phyloP scores from a whole-genome alignment of 2,888 invertebrate species.

The Tetramorium bicarinatum region DNA sequence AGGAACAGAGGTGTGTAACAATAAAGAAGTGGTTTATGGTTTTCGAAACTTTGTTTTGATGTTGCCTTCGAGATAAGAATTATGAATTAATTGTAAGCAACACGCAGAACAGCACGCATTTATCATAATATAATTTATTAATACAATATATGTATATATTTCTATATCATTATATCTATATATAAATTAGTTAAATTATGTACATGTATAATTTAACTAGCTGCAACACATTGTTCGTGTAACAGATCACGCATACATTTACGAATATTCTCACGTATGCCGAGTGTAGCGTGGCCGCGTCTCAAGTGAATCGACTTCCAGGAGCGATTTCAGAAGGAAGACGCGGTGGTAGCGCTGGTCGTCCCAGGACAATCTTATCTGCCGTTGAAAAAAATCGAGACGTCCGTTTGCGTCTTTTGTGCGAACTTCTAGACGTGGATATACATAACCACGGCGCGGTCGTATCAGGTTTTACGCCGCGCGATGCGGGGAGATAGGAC shows the following conservation, averaged over 20 bases:
- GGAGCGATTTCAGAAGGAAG: slow-evolving; percentile 25
- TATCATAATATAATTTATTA: neutral
- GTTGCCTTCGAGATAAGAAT: slow-evolving; percentile 12
- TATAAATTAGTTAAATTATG: neutral
- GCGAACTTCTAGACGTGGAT: slow-evolving; percentile 78
- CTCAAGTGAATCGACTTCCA: slow-evolving; percentile 64
- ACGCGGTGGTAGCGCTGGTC: slow-evolving; percentile 40
- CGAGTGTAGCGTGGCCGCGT: neutral
- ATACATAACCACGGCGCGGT: slow-evolving; percentile 77
- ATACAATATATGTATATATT: neutral
- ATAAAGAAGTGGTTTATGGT: neutral
- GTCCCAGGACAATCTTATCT: slow-evolving; percentile 82
- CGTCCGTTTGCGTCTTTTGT: slow-evolving; percentile 82
- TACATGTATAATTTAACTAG: neutral
- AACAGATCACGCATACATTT: slow-evolving; percentile 14
- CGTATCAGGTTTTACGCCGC: slow-evolving; percentile 82
- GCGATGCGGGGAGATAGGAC: slow-evolving; percentile 81
- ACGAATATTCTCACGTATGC: slow-evolving; percentile 29
- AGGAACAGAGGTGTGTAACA: neutral
- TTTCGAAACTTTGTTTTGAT: neutral
- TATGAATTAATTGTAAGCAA: neutral
- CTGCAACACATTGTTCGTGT: neutral
- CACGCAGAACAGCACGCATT: neutral
- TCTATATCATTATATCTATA: too few relatives aligned
- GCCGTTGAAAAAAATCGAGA: slow-evolving; percentile 82